Evolutionary conservation across 30 jellyfish, hydroid and myxozoan genomes (phyloP).

Genomic region (Aurelia coerulea): DNA sequence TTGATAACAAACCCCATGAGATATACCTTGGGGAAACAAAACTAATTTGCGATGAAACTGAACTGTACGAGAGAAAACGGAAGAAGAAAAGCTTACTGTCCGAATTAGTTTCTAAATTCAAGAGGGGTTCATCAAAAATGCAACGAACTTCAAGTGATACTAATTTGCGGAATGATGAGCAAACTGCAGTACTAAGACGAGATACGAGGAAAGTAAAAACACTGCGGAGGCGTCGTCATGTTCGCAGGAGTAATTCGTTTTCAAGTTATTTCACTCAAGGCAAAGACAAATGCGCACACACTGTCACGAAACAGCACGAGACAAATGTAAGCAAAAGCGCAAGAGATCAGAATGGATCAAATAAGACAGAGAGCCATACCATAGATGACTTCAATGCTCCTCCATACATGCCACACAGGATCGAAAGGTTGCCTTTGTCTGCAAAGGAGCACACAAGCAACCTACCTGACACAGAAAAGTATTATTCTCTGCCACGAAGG

Average conservation of each 20-base stretch:
- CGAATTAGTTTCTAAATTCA: conserved; percentile 59
- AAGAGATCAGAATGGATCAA: background rate
- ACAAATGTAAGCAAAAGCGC: background rate
- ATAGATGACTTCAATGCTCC: conserved; percentile 7
- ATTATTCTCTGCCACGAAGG: background rate
- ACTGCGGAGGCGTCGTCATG: conserved; percentile 66
- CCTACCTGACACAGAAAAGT: background rate
- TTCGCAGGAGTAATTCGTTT: conserved; percentile 71
- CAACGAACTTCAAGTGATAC: conserved; percentile 66
- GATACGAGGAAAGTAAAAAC: conserved; percentile 54
- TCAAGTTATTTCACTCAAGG: conserved; percentile 62
- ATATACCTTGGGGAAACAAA: conserved; percentile 45
- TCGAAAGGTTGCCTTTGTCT: conserved; percentile 17
- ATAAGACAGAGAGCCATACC: background rate
- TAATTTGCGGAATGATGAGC: conserved; percentile 28
- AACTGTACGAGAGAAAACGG: conserved; percentile 39
- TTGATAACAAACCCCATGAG: conserved; percentile 16
- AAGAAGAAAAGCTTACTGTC: conserved; percentile 59
- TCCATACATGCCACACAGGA: conserved; percentile 63
- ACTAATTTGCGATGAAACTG: conserved; percentile 22
- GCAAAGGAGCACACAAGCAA: conserved; percentile 2
- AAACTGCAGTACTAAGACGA: conserved; percentile 42
- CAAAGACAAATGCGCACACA: background rate
- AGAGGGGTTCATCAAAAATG: conserved; percentile 47
- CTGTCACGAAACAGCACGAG: background rate